Conservation (phyloP, 2,888 invertebrate genomes). For the Andrena dorsata region DNA sequence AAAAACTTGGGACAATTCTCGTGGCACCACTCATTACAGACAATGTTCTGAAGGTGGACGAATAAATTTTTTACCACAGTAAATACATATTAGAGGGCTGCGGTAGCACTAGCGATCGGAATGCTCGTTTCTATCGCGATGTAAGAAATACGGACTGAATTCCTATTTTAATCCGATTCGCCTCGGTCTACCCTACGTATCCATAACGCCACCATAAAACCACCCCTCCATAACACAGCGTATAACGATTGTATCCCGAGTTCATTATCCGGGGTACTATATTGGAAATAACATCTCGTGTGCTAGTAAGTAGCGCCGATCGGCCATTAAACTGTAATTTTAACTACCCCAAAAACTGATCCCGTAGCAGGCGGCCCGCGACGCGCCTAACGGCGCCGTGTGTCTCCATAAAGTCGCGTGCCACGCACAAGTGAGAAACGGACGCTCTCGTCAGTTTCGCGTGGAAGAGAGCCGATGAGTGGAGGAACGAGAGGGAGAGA, state of each 20-base stretch:
- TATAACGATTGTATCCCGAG: not conserved
- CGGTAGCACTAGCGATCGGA: too few species aligned
- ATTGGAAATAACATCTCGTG: not conserved
- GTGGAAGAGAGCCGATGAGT: conserved; percentile 26
- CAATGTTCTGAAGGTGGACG: too few species aligned
- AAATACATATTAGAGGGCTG: too few species aligned
- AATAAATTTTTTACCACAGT: too few species aligned
- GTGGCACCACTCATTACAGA: too few species aligned
- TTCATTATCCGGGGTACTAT: not conserved
- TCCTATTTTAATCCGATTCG: too few species aligned
- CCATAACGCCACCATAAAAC: too few species aligned
- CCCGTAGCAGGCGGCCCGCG: not conserved
- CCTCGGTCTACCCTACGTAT: too few species aligned
- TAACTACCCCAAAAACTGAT: conserved; percentile 30
- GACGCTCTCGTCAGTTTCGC: conserved; percentile 40
- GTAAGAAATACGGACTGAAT: too few species aligned
- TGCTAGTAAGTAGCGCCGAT: not conserved
- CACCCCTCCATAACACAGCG: too few species aligned
- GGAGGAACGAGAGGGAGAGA: conserved; percentile 9
- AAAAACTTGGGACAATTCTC: too few species aligned
- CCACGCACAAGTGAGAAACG: conserved; percentile 63
- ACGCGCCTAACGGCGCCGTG: conserved; percentile 55
- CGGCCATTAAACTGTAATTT: conserved; percentile 34
- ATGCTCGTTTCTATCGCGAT: too few species aligned
- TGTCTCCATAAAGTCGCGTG: conserved; percentile 71